Conservation (phyloP, 2,797 vertebrate genomes). For the Myoxocephalus aenaeus region DNA sequence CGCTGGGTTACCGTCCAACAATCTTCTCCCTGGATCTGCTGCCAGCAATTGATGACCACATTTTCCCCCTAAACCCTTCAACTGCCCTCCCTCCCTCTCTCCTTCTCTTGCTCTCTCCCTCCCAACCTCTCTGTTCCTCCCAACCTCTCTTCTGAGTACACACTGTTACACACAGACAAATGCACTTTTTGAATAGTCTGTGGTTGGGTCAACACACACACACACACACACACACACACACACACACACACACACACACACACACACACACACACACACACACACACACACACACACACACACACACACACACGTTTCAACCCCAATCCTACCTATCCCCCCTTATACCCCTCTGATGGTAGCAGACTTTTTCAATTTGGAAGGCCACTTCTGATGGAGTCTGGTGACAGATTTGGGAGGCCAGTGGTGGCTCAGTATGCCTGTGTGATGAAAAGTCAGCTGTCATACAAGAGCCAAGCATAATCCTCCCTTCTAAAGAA, state of each 20-base stretch:
- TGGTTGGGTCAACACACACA: constrained; percentile 37
- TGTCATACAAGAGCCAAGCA: constrained; percentile 74
- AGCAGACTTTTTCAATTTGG: constrained; percentile 80
- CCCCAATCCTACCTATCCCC: constrained; percentile 35
- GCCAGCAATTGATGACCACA: constrained; percentile 89
- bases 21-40: constrained; percentile 85
- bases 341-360: constrained; percentile 57
- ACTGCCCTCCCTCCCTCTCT: constrained; percentile 64
- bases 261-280: constrained; percentile 30
- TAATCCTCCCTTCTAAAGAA: constrained; percentile 71
- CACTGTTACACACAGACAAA: constrained; percentile 52
- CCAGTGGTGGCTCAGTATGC: constrained; percentile 66
- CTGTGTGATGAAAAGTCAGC: constrained; percentile 76
- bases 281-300: constrained; percentile 27
- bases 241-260: constrained; percentile 28
- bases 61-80: constrained; percentile 76
- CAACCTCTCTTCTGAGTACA: constrained; percentile 51
- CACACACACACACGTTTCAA: constrained; percentile 16
- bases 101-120: constrained; percentile 36
- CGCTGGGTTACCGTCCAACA: constrained; percentile 86
- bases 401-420: constrained; percentile 80
- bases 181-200: constrained; percentile 35
- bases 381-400: constrained; percentile 75
- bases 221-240: constrained; percentile 30
- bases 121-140: constrained; percentile 48